These are phyloP conservation scores for Drosophila prostipennis DNA, from an alignment of 2,888 invertebrate species.

Conservation along the genomic window DNA sequence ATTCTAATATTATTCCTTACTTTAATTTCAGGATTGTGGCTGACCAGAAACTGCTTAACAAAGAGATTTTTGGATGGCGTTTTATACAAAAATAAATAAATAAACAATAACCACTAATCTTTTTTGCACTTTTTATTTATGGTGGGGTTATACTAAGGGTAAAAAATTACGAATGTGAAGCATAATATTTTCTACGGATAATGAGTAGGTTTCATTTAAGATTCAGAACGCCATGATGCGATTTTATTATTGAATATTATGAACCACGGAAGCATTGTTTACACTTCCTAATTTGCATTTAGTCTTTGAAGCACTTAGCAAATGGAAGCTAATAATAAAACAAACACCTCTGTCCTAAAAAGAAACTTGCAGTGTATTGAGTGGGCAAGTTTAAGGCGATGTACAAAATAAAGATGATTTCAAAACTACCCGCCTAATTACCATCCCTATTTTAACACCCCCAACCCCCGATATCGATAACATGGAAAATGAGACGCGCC, in stretches of 20 bases:
- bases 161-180: too few relatives aligned
- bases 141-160: too few relatives aligned
- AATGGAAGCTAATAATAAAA: neutral
- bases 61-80: neutral
- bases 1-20: neutral
- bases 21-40: neutral
- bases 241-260: too few relatives aligned
- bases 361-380: neutral
- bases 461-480: slow-evolving; percentile 39
- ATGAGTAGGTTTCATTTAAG: too few relatives aligned
- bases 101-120: neutral
- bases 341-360: neutral
- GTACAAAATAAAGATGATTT: neutral
- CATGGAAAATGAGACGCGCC: slow-evolving; percentile 69
- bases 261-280: neutral
- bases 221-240: too few relatives aligned
- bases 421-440: slow-evolving; percentile 7
- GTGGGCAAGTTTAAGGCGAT: neutral
- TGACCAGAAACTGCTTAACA: neutral
- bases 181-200: too few relatives aligned
- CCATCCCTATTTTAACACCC: neutral
- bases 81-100: neutral
- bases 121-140: neutral
- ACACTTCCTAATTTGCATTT: neutral
- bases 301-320: neutral